These are phyloP conservation scores for Pelecanus crispus DNA, from an alignment of 2,113 vertebrate genomes.

Conservation along the genomic window DNA sequence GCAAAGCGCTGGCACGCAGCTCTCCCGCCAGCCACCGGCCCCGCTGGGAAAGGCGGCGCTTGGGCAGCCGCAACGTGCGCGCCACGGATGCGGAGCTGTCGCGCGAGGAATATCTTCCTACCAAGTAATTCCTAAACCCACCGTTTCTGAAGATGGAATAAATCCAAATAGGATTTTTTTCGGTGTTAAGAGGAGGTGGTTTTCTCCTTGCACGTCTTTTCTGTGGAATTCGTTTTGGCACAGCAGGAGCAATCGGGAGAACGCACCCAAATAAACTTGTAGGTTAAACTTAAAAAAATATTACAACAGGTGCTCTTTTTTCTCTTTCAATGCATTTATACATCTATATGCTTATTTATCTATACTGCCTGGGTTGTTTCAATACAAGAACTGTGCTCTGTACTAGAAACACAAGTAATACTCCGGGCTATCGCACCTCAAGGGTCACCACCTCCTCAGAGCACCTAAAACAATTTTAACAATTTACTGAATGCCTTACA, in stretches of 20 bases:
- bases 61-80: neutral
- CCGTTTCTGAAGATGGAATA: accelerated
- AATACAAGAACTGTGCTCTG: neutral
- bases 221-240: neutral
- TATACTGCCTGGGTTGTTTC: neutral
- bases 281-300: neutral
- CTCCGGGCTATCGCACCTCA: neutral
- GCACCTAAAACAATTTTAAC: neutral
- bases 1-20: neutral
- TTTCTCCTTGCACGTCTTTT: neutral
- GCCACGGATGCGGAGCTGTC: neutral
- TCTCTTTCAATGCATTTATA: too few relatives aligned
- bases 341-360: neutral
- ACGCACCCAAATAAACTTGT: accelerated
- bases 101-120: neutral
- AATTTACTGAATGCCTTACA: neutral
- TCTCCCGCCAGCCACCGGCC: neutral
- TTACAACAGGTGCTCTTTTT: accelerated
- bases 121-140: neutral
- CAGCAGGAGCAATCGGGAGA: neutral
- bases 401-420: neutral
- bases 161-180: neutral
- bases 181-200: accelerated
- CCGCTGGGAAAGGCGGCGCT: neutral
- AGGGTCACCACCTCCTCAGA: neutral